Conservation (phyloP, 2,113 vertebrate genomes). For the Psilopsiagon aurifrons region DNA sequence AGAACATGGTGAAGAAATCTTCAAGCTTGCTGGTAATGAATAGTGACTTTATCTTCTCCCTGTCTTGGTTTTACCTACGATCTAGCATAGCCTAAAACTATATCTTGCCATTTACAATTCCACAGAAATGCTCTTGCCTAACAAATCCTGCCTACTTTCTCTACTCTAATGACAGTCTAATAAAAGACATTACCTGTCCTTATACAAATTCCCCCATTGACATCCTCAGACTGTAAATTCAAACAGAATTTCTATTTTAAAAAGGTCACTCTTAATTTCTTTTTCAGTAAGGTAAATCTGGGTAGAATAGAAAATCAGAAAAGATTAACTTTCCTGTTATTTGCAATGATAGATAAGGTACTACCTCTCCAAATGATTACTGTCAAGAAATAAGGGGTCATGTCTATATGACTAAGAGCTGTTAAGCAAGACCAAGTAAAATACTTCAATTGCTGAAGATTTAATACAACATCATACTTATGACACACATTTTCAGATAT, state of each 20-base stretch:
- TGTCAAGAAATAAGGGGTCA: neutral
- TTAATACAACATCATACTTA: neutral
- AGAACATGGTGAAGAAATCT: neutral
- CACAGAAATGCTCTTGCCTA: neutral
- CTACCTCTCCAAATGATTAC: neutral
- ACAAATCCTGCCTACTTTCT: neutral
- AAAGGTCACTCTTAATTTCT: neutral
- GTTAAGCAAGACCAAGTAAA: neutral
- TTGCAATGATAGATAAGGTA: neutral
- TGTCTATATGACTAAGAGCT: neutral
- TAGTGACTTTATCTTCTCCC: neutral
- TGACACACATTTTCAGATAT: neutral
- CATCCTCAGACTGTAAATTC: neutral
- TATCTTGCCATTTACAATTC: neutral
- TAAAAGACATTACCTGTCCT: neutral
- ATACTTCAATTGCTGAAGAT: neutral
- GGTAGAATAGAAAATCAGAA: neutral
- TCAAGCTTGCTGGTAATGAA: neutral
- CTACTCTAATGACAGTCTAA: neutral
- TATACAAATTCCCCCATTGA: neutral
- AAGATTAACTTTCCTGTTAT: neutral
- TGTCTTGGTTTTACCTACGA: neutral
- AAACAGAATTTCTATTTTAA: neutral
- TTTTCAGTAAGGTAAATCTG: neutral
- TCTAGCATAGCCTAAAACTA: neutral